Percentiles rank a stretch among this genome's conserved stretches.
These are phyloP conservation scores for Apocheima hispidaria DNA, from an alignment of 2,888 invertebrate genomes.

Conservation along the genomic window DNA sequence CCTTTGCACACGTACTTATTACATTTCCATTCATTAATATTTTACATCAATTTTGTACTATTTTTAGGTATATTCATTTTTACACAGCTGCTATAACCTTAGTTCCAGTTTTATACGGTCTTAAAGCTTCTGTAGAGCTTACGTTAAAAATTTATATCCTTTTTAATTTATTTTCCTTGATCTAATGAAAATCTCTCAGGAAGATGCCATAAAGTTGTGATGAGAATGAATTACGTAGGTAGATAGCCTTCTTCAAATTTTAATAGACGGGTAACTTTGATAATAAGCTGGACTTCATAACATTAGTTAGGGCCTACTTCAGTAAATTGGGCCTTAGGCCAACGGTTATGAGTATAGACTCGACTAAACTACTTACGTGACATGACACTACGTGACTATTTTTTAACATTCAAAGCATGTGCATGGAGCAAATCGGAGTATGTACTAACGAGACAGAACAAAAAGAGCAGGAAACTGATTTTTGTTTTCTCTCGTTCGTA, in stretches of 20 bases:
- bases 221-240: slow-evolving; percentile 29
- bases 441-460: no score
- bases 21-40: background rate
- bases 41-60: background rate
- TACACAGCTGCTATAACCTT: slow-evolving; percentile 37
- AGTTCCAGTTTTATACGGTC: slow-evolving; percentile 19
- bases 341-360: no score
- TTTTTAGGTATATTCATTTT: background rate
- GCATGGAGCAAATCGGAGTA: no score
- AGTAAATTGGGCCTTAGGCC: background rate
- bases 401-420: no score
- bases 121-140: slow-evolving; percentile 24
- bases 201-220: slow-evolving; percentile 32
- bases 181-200: slow-evolving; percentile 34
- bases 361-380: no score
- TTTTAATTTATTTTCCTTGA: slow-evolving; percentile 36
- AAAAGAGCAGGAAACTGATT: no score
- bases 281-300: background rate
- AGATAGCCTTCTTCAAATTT: slow-evolving; percentile 24
- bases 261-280: background rate
- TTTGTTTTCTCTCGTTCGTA: no score
- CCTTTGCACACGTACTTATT: no score
- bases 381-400: no score
- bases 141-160: slow-evolving; percentile 31
- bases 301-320: background rate